Percentiles rank a stretch among this genome's conserved stretches.
Evolutionary conservation across 2,113 vertebrate genomes (phyloP).

Genomic region (Sigmodon hispidus): DNA sequence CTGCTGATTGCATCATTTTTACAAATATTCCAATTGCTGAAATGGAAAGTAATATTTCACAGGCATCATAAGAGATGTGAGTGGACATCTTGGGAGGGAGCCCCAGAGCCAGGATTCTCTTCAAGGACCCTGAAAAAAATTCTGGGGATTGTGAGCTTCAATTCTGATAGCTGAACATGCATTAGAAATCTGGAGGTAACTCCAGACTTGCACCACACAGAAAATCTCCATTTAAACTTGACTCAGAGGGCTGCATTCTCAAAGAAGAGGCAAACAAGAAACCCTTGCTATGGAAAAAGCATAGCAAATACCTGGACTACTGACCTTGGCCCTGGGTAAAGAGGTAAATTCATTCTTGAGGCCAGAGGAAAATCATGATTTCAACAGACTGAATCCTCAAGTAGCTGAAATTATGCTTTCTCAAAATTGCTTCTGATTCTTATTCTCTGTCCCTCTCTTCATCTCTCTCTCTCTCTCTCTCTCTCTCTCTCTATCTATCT

Average conservation of each 20-base stretch:
- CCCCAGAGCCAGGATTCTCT: background rate
- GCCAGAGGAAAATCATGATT: background rate
- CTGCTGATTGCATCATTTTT: background rate
- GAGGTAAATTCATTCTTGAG: background rate
- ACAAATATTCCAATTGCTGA: background rate
- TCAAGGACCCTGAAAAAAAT: background rate
- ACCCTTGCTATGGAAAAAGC: background rate
- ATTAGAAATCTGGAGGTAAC: background rate
- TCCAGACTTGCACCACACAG: background rate
- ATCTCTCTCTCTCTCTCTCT: background rate
- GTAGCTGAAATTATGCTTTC: slow-evolving; percentile 12
- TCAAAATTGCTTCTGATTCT: background rate
- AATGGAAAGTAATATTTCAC: background rate
- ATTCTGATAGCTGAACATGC: background rate
- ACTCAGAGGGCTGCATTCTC: background rate
- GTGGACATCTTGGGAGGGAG: background rate
- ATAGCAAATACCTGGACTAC: background rate
- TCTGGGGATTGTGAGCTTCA: background rate
- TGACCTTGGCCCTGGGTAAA: background rate
- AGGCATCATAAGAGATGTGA: background rate
- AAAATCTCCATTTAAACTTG: background rate
- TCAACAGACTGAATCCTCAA: background rate
- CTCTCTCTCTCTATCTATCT: background rate
- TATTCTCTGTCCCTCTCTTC: background rate
- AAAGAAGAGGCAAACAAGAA: background rate